phyloP scores from a whole-genome alignment of 1,140 invertebrate genomes.

The Apis laboriosa region DNA sequence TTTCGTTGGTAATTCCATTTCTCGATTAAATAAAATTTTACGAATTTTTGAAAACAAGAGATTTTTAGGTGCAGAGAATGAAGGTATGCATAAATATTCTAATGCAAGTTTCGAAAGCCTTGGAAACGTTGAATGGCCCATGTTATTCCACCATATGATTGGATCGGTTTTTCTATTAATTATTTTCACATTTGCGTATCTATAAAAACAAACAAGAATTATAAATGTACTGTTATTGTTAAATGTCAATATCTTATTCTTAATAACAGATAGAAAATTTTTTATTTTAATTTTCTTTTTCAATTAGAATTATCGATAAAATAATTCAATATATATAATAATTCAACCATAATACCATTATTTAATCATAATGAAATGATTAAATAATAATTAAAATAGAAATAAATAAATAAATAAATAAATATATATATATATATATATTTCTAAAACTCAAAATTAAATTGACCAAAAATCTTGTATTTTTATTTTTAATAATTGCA shows the following conservation, averaged over 20 bases:
- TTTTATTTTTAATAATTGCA: neutral
- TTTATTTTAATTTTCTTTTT: too few species aligned
- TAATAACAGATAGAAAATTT: too few species aligned
- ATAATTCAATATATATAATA: too few species aligned
- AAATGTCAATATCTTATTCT: too few species aligned
- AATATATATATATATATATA: too few species aligned
- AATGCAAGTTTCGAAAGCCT: neutral
- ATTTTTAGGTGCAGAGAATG: neutral
- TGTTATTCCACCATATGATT: neutral
- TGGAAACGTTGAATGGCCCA: neutral
- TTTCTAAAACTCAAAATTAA: too few species aligned
- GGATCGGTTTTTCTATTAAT: neutral
- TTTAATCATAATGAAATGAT: too few species aligned
- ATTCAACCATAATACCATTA: too few species aligned
- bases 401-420: too few species aligned
- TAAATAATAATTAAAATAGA: too few species aligned
- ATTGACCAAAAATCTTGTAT: neutral
- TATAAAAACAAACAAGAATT: neutral
- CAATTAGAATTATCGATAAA: too few species aligned
- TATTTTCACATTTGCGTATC: neutral
- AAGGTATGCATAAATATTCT: neutral
- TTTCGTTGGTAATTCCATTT: neutral
- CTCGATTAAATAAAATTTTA: neutral
- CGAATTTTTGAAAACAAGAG: neutral
- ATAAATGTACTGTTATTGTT: neutral